Evolutionary conservation across 2,888 invertebrate species (phyloP).

Genomic region (Nemurella pictetii): DNA sequence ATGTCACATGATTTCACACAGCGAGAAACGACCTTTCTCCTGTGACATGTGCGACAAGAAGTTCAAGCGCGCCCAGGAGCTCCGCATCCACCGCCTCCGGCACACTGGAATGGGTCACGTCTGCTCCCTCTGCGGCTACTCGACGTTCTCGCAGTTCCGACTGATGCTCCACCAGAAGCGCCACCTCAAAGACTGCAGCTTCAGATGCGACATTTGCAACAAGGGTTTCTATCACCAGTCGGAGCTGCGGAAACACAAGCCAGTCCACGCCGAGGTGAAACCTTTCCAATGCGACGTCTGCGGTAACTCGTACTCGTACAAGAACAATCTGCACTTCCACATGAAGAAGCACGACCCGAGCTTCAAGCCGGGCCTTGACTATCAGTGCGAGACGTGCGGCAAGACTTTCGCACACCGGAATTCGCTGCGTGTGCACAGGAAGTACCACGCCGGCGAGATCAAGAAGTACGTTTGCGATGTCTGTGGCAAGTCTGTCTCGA

Average conservation of each 20-base stretch:
- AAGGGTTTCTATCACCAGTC: slow-evolving; percentile 54
- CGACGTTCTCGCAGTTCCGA: slow-evolving; percentile 48
- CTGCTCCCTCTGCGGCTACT: slow-evolving; percentile 48
- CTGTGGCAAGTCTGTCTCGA: slow-evolving; percentile 42
- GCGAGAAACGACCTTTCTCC: slow-evolving; percentile 50
- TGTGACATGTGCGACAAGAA: slow-evolving; percentile 49
- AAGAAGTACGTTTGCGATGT: slow-evolving; percentile 41
- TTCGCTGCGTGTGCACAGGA: slow-evolving; percentile 39
- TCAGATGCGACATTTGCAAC: slow-evolving; percentile 50
- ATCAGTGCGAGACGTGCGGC: slow-evolving; percentile 37
- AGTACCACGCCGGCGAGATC: slow-evolving; percentile 40
- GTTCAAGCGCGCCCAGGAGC: slow-evolving; percentile 53
- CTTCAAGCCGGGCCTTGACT: slow-evolving; percentile 25
- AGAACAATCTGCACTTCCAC: slow-evolving; percentile 34
- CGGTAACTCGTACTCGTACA: slow-evolving; percentile 35
- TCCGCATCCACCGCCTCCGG: slow-evolving; percentile 49
- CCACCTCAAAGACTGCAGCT: slow-evolving; percentile 47
- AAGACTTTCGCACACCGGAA: slow-evolving; percentile 38
- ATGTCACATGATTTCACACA: slow-evolving; percentile 63
- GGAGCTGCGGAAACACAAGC: slow-evolving; percentile 54
- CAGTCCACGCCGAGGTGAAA: slow-evolving; percentile 47
- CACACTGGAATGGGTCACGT: slow-evolving; percentile 47
- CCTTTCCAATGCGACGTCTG: slow-evolving; percentile 38
- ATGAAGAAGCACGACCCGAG: slow-evolving; percentile 37
- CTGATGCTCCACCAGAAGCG: slow-evolving; percentile 47